Evolutionary conservation across 2,113 vertebrate species (phyloP).

Genomic region (Oenanthe melanoleuca): DNA sequence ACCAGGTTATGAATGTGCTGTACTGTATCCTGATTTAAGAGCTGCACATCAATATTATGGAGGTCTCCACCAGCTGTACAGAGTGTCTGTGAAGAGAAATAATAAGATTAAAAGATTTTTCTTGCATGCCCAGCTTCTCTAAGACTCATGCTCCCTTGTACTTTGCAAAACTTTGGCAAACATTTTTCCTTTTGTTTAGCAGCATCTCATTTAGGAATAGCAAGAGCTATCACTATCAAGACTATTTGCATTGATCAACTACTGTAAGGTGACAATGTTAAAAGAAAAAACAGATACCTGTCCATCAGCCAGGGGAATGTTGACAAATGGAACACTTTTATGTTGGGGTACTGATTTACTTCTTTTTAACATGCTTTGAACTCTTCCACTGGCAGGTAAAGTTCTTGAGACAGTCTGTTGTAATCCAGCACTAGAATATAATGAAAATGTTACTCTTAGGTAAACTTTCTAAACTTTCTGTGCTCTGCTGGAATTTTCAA

Average conservation of each 20-base stretch:
- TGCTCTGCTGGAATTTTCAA: not conserved
- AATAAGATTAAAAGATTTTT: not conserved
- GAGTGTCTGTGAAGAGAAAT: conserved; percentile 55
- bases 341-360: conserved; percentile 47
- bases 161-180: not conserved
- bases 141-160: not conserved
- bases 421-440: conserved; percentile 7
- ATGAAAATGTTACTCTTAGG: not conserved
- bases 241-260: not conserved
- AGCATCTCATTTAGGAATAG: not conserved
- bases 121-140: not conserved
- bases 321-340: conserved; percentile 63
- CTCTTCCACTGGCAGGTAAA: not conserved
- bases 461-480: not conserved
- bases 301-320: conserved; percentile 73
- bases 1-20: conserved; percentile 73
- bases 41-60: conserved; percentile 61
- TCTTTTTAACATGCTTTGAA: not conserved
- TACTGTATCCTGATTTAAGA: conserved; percentile 69
- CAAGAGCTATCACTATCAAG: not conserved
- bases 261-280: not conserved
- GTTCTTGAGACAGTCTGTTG: conserved; percentile 1
- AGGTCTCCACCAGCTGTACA: conserved; percentile 65
- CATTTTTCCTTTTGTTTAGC: not conserved
- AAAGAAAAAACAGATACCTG: conserved; percentile 35